phyloP scores from a whole-genome alignment of 2,888 invertebrate species.

The Dynastes maya region DNA sequence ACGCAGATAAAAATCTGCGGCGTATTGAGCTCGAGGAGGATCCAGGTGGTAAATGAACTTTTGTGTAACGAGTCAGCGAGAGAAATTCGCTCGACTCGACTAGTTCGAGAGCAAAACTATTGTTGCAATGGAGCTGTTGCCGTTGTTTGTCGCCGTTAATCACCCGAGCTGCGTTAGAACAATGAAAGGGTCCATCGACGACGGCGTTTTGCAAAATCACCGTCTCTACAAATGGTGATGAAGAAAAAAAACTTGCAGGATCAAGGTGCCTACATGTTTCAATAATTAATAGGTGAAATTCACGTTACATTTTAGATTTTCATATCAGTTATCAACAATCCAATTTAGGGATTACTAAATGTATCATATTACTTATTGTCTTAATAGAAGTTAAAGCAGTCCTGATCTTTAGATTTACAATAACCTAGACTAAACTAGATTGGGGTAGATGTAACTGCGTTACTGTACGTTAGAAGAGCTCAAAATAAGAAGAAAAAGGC shows the following conservation, averaged over 20 bases:
- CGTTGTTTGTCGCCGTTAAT: slow-evolving; percentile 44
- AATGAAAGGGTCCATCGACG: slow-evolving; percentile 40
- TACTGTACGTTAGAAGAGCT: too few species aligned
- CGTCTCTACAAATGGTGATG: slow-evolving; percentile 1
- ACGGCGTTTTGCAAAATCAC: slow-evolving; percentile 10
- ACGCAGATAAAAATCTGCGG: slow-evolving; percentile 53
- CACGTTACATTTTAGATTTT: too few species aligned
- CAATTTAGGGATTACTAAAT: too few species aligned
- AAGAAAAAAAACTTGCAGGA: not conserved
- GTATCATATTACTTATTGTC: too few species aligned
- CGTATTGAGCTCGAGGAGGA: slow-evolving; percentile 49
- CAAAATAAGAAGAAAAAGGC: too few species aligned
- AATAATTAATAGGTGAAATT: too few species aligned
- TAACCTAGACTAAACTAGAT: too few species aligned
- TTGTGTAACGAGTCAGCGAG: slow-evolving; percentile 45
- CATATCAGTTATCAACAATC: too few species aligned
- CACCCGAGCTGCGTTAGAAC: slow-evolving; percentile 46
- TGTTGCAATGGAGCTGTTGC: slow-evolving; percentile 25
- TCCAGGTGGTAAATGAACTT: slow-evolving; percentile 52
- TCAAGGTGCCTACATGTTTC: not conserved
- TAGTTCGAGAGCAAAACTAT: not conserved
- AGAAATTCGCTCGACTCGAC: slow-evolving; percentile 8
- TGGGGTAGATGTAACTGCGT: too few species aligned
- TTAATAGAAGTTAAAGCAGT: too few species aligned
- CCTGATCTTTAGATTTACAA: too few species aligned